Evolutionary conservation across 2,888 invertebrate species (phyloP), one percentile per base, ranked within the genome.

Genomic region (Drosophila macrospina): DNA sequence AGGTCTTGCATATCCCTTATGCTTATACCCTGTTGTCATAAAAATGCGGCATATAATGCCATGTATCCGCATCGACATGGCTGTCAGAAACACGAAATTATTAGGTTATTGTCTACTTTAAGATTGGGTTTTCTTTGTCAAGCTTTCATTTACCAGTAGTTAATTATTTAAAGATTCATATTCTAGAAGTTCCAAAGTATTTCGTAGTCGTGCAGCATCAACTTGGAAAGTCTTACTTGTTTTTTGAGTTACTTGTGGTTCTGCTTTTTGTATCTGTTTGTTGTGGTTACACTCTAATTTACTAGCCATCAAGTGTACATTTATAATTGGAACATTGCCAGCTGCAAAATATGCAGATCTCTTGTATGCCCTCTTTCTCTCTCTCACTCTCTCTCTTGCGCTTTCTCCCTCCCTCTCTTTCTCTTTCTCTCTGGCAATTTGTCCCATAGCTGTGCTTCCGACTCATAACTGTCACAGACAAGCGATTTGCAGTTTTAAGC

Each of bases 281-380:
- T 71, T 81, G 78, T 69, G 81, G 81, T 76, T 76, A 71, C 68
- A 84, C 76, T 78, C 71, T 74, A 81, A 78, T 84, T 81, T 81
- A 81, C 74, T 75, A 65, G 64, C 78, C 69, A 81, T 82, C 77
- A 81, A 78, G 65, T 74, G 69, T 68, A 81, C 82, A 85, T 71
- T 82, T 75, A 59, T 85, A 85, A 85, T 85, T 82, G 80, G 82
- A 82, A 54, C 56, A 45, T 16, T 68, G 82, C 85, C 82, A 82
- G 54, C 51, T 15, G 56, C 56, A 32, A 30, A 45, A 59, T 50
- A 63, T 66, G 50, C 60, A 30, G 51, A 54, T 57, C 32, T 50
- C 45, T 20, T 13, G 32, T n/a, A 16, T 13, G 13, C 13, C 0
- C 37, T 36, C 48, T 48, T 6, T 5, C 13, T 37, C 34, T 20